phyloP scores from a whole-genome alignment of 37 sponge, comb jelly and placozoan genomes.

The Beroe forskalii region DNA sequence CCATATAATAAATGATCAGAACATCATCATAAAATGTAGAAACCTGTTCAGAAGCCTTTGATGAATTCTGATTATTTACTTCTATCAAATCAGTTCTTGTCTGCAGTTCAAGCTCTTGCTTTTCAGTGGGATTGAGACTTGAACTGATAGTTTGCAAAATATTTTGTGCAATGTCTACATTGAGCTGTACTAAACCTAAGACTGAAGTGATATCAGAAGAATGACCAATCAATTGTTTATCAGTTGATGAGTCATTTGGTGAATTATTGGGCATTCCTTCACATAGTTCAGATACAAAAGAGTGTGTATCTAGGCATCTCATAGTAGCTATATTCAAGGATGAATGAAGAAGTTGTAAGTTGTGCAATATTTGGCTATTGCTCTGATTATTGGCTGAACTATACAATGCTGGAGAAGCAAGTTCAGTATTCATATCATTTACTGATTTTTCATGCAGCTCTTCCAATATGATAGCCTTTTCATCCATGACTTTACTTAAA shows the following conservation, averaged over 20 bases:
- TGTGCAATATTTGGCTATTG: neutral
- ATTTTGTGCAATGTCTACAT: conserved; percentile 4
- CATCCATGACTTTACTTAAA: neutral
- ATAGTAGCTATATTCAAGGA: conserved; percentile 53
- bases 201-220: neutral
- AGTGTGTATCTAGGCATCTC: neutral
- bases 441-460: neutral
- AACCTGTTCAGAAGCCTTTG: neutral
- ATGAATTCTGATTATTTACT: no score
- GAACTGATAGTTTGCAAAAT: neutral
- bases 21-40: no score
- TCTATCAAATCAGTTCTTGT: neutral
- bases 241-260: neutral
- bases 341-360: conserved; percentile 42
- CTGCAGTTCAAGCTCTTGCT: neutral
- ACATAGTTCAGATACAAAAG: neutral
- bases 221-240: neutral
- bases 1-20: neutral
- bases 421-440: neutral
- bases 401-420: neutral
- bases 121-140: neutral
- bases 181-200: neutral
- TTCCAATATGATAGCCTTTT: neutral
- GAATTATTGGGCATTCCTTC: neutral
- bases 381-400: neutral